Evolutionary conservation across 1,140 invertebrate species (phyloP).

Genomic region (Probaryconus sp.): DNA sequence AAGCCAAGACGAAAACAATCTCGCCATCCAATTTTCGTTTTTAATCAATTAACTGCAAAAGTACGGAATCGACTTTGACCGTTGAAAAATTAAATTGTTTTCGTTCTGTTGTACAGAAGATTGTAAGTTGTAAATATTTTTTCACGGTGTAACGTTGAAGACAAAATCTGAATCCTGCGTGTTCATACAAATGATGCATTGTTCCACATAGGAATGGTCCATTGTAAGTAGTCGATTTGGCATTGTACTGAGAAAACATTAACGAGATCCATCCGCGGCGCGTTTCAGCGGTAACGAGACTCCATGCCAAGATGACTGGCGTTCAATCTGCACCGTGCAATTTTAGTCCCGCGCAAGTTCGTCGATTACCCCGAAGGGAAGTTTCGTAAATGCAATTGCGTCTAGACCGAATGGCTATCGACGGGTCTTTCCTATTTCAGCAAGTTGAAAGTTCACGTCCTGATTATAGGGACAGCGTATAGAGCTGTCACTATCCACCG

Average conservation of each 20-base stretch:
- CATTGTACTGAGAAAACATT: slow-evolving; percentile 31
- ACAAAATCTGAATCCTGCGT: slow-evolving; percentile 3
- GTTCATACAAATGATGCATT: slow-evolving; percentile 42
- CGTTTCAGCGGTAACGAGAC: slow-evolving; percentile 24
- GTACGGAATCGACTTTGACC: not conserved
- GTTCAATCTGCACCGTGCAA: slow-evolving; percentile 39
- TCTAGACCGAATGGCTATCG: slow-evolving; percentile 36
- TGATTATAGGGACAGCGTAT: slow-evolving; percentile 17
- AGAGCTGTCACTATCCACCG: slow-evolving; percentile 4
- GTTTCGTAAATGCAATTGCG: slow-evolving; percentile 44
- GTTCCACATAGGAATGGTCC: slow-evolving; percentile 26
- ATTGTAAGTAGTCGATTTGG: slow-evolving; percentile 33
- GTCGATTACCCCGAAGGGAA: slow-evolving; percentile 38
- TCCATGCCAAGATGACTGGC: slow-evolving; percentile 33
- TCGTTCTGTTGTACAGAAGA: too few species aligned
- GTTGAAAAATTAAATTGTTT: too few species aligned
- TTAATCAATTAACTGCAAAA: slow-evolving; percentile 37
- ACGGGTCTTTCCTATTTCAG: slow-evolving; percentile 22
- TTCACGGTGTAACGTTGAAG: not conserved
- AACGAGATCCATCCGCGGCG: slow-evolving; percentile 27
- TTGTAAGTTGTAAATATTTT: too few species aligned
- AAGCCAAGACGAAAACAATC: too few species aligned
- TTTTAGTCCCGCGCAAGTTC: slow-evolving; percentile 39
- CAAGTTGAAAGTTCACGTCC: slow-evolving; percentile 25
- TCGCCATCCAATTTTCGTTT: slow-evolving; percentile 6